These are phyloP conservation scores for Antrozous pallidus DNA, from an alignment of 2,797 vertebrate species.

Conservation along the genomic window DNA sequence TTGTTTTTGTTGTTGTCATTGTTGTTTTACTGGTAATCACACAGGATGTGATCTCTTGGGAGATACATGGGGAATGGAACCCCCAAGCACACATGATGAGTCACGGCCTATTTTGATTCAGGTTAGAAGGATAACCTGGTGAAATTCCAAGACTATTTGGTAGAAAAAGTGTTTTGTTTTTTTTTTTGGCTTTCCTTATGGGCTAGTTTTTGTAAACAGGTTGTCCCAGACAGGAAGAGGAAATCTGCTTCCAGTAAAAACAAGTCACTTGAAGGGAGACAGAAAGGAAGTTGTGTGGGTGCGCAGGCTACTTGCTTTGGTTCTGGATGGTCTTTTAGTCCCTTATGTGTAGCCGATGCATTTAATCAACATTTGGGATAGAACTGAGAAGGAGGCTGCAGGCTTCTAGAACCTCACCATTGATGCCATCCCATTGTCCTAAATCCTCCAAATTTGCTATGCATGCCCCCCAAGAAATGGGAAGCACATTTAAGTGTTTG, in stretches of 20 bases:
- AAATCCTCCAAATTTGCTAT: background rate
- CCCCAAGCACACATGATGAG: background rate
- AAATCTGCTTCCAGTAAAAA: constrained; percentile 63
- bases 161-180: background rate
- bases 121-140: constrained; percentile 5
- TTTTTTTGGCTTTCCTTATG: background rate
- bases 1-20: background rate
- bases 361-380: background rate
- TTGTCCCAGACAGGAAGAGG: constrained; percentile 59
- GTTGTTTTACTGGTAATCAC: background rate
- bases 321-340: background rate
- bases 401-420: background rate
- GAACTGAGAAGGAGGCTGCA: background rate
- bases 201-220: constrained; percentile 27
- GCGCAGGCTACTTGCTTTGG: background rate
- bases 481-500: background rate
- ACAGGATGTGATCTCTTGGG: background rate
- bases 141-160: constrained; percentile 42
- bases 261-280: constrained; percentile 56
- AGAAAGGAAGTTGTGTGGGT: constrained; percentile 36
- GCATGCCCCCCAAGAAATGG: background rate
- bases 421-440: fast-evolving
- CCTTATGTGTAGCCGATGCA: background rate
- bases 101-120: constrained; percentile 18
- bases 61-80: background rate